These are phyloP conservation scores for Geotrypetes seraphini DNA, from an alignment of 2,797 vertebrate genomes.

Conservation along the genomic window DNA sequence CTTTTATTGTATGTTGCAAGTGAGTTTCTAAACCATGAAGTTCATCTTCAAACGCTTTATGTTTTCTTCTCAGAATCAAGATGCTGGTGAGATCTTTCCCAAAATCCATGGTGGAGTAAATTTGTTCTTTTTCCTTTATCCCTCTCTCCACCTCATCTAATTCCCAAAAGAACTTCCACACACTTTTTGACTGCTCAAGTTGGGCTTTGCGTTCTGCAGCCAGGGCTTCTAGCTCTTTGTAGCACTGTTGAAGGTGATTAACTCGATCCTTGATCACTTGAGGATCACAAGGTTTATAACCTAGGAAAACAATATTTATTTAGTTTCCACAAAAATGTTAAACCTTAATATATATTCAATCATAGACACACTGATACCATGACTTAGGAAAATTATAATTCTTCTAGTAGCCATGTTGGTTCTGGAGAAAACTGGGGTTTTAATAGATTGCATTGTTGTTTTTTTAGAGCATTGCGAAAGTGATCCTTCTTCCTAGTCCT, in stretches of 20 bases:
- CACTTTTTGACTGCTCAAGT: conserved; percentile 75
- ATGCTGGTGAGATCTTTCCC: conserved; percentile 90
- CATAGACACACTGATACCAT: no score
- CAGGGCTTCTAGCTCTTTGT: conserved; percentile 69
- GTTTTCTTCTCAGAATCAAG: conserved; percentile 80
- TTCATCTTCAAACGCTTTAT: conserved; percentile 86
- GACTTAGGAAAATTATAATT: no score
- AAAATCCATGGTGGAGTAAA: conserved; percentile 84
- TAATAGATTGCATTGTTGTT: no score
- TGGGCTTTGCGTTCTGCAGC: conserved; percentile 66
- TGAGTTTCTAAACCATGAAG: conserved; percentile 63
- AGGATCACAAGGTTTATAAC: conserved; percentile 91
- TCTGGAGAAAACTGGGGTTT: no score
- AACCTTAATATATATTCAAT: no score
- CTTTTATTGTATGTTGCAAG: conserved; percentile 58
- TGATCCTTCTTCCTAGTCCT: no score
- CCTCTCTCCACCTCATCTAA: conserved; percentile 84
- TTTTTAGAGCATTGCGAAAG: no score
- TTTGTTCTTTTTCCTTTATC: conserved; percentile 92
- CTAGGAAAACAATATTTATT: conserved; percentile 49
- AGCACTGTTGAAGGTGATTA: conserved; percentile 78
- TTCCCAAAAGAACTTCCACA: conserved; percentile 94
- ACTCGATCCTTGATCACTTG: conserved; percentile 83
- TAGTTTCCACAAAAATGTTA: no score
- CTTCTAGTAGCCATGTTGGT: no score